Evolutionary conservation across 1,140 invertebrate genomes (phyloP).

Genomic region (Trichomalopsis sarcophagae): DNA sequence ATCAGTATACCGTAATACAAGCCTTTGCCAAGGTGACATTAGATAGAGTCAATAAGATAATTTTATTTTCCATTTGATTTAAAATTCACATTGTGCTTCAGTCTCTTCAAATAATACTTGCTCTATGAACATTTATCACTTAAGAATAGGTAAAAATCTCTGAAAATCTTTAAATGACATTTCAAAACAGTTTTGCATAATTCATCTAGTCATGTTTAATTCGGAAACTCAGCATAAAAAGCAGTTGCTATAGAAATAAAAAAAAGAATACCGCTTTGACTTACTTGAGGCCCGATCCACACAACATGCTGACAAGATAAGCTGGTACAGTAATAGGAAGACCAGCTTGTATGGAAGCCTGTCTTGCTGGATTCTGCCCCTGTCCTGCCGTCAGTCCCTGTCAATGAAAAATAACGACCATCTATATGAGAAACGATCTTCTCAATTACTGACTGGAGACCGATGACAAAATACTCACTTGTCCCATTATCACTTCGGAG

Average conservation of each 20-base stretch:
- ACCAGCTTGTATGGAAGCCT: constrained; percentile 87
- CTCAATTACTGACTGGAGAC: constrained; percentile 5
- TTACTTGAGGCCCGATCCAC: constrained; percentile 90
- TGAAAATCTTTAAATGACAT: not conserved
- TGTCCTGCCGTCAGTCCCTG: constrained; percentile 82
- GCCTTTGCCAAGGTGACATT: constrained; percentile 7
- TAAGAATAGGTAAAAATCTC: not conserved
- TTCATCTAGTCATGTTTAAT: not conserved
- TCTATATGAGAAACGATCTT: constrained; percentile 10
- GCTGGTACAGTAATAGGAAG: constrained; percentile 84
- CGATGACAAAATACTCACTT: constrained; percentile 76
- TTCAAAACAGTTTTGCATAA: not conserved
- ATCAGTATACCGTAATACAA: constrained; percentile 43
- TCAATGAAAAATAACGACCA: constrained; percentile 56
- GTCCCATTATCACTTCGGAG: constrained; percentile 90
- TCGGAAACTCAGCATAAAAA: not conserved
- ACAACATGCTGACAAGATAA: constrained; percentile 88
- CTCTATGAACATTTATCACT: constrained; percentile 17
- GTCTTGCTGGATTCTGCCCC: constrained; percentile 91
- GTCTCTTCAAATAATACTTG: too few species aligned
- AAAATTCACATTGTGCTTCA: not conserved
- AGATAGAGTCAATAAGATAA: not conserved
- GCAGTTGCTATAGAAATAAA: not conserved
- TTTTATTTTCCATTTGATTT: constrained; percentile 33
- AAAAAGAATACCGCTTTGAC: constrained; percentile 51